Base-by-base conservation (phyloP, 2,888 invertebrate genomes). In the Tiliacea aurago region DNA sequence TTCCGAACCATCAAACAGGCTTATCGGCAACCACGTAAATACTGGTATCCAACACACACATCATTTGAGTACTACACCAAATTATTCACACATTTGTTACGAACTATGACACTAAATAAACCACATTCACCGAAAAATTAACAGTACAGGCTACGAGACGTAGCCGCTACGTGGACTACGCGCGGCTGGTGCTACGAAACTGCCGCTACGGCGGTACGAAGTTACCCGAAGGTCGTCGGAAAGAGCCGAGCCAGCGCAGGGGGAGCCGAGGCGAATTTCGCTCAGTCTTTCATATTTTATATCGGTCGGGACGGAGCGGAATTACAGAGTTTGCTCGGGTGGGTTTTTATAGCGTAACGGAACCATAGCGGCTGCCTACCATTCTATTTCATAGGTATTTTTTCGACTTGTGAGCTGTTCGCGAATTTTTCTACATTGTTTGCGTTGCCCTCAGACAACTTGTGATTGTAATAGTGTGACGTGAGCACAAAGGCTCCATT, bases 211-310 rank as follows among this genome's bases (percentile, higher is more conserved):
- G 88, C 92, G 93, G 81, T 86, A 89, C 95, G 95, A 91, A 90
- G 77, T 78, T 83, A 33, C 64, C 90, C 94, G 94, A 93, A 76
- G 75, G 65, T 51, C 33, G 73, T 80, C 95, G 95, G 92, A 86
- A 73, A 74, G 58, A 63, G 73, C 91, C 95, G 95, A 95, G 76
- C 76, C 77, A 66, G 86, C 86, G 90, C 90, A 91, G 87, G 90
- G 91, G 91, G 90, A 87, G 87, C 90, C 88, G 89, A 90, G 87
- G 92, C 90, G 92, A 94, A 94, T 93, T 95, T 93, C 88, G 95
- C 94, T 92, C 95, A 93, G 94, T 94, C 95, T 95, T 96, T 96
- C 96, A 96, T 95, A 96, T 96, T 96, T 96, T 95, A 96, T 95
- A 95, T 94, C 93, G 94, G 93, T 92, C 87, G 94, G 94, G 93